phyloP scores from a whole-genome alignment of 2,113 vertebrate species.

The Hippocampus guttulatus region DNA sequence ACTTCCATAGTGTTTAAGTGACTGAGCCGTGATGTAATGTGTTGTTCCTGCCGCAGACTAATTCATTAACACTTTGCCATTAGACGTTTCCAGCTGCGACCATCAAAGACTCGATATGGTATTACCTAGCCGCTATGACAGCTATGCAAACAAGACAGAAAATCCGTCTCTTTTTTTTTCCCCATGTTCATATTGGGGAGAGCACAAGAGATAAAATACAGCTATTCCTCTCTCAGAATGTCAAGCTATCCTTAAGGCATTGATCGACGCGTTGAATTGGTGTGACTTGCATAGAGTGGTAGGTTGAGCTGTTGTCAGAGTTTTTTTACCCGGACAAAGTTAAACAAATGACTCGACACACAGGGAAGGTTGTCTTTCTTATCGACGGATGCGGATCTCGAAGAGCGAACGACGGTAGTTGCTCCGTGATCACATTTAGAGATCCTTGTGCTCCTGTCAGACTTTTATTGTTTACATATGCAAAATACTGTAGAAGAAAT shows the following conservation, averaged over 20 bases:
- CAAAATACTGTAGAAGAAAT: too few relatives aligned
- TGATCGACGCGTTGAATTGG: slow-evolving; percentile 46
- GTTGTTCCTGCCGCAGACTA: slow-evolving; percentile 10
- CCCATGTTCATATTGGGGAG: slow-evolving; percentile 37
- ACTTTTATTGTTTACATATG: too few relatives aligned
- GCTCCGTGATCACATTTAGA: too few relatives aligned
- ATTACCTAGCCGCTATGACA: not conserved
- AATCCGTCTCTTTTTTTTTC: slow-evolving; percentile 17
- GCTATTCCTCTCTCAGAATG: slow-evolving; percentile 38
- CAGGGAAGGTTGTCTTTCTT: too few relatives aligned
- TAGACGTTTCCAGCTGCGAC: slow-evolving; percentile 32
- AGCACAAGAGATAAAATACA: slow-evolving; percentile 48
- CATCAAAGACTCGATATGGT: slow-evolving; percentile 32
- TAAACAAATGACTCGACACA: too few relatives aligned
- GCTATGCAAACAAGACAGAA: slow-evolving; percentile 1
- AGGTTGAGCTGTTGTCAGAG: slow-evolving; percentile 6
- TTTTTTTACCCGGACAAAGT: too few relatives aligned
- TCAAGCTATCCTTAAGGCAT: slow-evolving; percentile 62
- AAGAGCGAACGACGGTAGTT: too few relatives aligned
- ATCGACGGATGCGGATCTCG: too few relatives aligned
- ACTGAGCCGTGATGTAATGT: not conserved
- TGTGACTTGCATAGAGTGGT: slow-evolving; percentile 37
- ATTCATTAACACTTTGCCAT: slow-evolving; percentile 26
- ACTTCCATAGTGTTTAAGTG: not conserved
- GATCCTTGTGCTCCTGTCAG: too few relatives aligned